Base-by-base conservation (phyloP, 2,797 vertebrate species). In the Uromys caudimaculatus region DNA sequence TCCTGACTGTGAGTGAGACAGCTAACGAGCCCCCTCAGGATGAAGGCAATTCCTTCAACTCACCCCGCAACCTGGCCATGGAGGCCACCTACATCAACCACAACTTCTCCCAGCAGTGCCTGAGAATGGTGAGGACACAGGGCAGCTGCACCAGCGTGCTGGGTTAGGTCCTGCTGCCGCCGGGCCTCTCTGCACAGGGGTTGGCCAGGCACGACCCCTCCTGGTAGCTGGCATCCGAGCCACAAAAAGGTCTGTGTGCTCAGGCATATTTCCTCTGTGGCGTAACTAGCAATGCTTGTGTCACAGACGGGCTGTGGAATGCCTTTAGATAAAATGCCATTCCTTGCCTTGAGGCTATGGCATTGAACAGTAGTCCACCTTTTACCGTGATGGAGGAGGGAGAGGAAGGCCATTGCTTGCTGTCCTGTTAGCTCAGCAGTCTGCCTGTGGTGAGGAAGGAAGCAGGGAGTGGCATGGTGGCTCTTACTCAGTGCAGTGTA, bases 1-100 rank as follows among this genome's bases (percentile, higher is more conserved):
- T 99, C 86, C 98, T 99, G 81, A 99, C 99, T 0, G 99, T 99
- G 98, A 99, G 99, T 4, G 99, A 99, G 98, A 99, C 99, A 0
- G 99, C 99, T 95, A 99, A 99, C 0, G 99, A 99, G 95, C 99
- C 99, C 0, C 99, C 99, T 0, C 99, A 99, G 97, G 99, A 99
- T 17, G 99, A 99, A 90, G 99, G 99, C 60, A 99, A 99, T 98
- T 99, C 99, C 96, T 99, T 99, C 98, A 99, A 99, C 98, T 99
- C 99, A 0, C 99, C 99, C 0, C 99, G 99, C 60, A 99, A 99
- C 98, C 98, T 99, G 98, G 99, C 99, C 16, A 99, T 99, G 99
- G 99, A 99, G 97, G 99, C 99, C 7, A 99, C 99, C 0, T 99
- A 99, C 98, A 99, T 99, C 99, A 99, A 99, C 98, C 99, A 99